A percentile compares a stretch with the other conserved stretches of the same genome.
phyloP scores from a whole-genome alignment of 2,113 vertebrate genomes.

The Laterallus jamaicensis region DNA sequence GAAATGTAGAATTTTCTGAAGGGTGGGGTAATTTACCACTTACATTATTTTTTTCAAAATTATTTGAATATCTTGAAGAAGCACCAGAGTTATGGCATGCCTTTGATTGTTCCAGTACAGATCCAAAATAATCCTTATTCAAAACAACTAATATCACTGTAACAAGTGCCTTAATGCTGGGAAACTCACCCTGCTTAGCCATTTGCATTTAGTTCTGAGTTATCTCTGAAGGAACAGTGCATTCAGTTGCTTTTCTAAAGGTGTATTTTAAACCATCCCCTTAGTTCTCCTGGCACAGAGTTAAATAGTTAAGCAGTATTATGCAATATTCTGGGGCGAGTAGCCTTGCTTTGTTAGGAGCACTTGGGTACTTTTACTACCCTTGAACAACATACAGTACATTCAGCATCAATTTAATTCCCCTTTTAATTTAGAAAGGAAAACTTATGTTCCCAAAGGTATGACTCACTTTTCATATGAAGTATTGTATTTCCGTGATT shows the following conservation, averaged over 20 bases:
- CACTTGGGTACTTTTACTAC: conserved; percentile 10
- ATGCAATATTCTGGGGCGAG: background rate
- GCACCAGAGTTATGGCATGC: accelerated
- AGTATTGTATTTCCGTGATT: conserved; percentile 76
- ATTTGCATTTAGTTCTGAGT: background rate
- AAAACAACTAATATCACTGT: background rate
- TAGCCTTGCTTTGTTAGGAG: background rate
- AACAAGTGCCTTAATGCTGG: background rate
- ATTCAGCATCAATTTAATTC: conserved; percentile 55
- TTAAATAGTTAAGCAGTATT: background rate
- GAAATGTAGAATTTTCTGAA: background rate
- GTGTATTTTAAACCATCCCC: background rate
- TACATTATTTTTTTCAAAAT: background rate
- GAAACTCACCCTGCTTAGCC: background rate
- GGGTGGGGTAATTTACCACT: background rate
- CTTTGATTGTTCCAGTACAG: background rate
- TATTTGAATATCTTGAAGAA: background rate
- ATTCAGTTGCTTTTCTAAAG: background rate
- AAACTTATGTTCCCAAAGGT: conserved; percentile 71
- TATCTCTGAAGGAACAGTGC: background rate
- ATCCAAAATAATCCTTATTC: background rate
- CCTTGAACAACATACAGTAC: conserved; percentile 12
- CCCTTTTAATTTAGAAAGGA: conserved; percentile 76
- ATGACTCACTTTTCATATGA: conserved; percentile 63
- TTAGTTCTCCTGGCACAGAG: background rate